Evolutionary conservation across 1,140 invertebrate genomes (phyloP).

Genomic region (Lysiphlebus fabarum): DNA sequence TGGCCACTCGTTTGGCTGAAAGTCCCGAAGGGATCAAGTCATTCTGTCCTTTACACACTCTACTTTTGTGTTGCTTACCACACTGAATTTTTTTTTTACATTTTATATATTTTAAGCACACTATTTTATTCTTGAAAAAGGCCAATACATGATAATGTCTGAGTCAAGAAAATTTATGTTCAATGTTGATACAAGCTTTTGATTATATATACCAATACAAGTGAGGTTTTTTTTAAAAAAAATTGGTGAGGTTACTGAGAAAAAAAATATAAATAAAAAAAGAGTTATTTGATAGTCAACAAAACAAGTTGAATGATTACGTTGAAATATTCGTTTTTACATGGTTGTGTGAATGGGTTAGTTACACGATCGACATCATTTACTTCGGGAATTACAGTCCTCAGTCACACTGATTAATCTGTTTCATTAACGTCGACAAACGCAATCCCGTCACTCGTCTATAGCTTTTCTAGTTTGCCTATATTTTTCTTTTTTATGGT

Average conservation of each 20-base stretch:
- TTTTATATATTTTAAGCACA: not conserved
- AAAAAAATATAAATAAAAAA: slow-evolving; percentile 12
- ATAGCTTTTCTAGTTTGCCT: slow-evolving; percentile 15
- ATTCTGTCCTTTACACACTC: slow-evolving; percentile 5
- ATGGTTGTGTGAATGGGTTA: slow-evolving; percentile 26
- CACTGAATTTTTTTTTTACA: slow-evolving; percentile 1
- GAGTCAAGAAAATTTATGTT: slow-evolving; percentile 8
- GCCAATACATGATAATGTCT: slow-evolving; percentile 1
- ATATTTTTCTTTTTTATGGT: not conserved
- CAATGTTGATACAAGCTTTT: not conserved
- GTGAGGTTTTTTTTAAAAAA: not conserved
- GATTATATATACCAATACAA: not conserved
- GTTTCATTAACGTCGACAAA: slow-evolving; percentile 50
- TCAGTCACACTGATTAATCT: slow-evolving; percentile 52
- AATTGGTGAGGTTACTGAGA: not conserved
- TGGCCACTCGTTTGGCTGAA: slow-evolving; percentile 38
- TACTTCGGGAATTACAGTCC: slow-evolving; percentile 48
- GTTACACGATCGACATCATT: slow-evolving; percentile 52
- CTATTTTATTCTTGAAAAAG: not conserved
- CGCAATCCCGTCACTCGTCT: slow-evolving; percentile 46
- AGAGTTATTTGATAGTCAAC: slow-evolving; percentile 3
- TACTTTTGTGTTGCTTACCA: not conserved
- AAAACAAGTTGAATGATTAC: slow-evolving; percentile 19
- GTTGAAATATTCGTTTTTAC: slow-evolving; percentile 13
- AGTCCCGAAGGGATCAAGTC: slow-evolving; percentile 30